Evolutionary conservation across 2,113 vertebrate genomes (phyloP), one percentile per base, ranked within the genome.

Genomic region (Plectropomus leopardus): DNA sequence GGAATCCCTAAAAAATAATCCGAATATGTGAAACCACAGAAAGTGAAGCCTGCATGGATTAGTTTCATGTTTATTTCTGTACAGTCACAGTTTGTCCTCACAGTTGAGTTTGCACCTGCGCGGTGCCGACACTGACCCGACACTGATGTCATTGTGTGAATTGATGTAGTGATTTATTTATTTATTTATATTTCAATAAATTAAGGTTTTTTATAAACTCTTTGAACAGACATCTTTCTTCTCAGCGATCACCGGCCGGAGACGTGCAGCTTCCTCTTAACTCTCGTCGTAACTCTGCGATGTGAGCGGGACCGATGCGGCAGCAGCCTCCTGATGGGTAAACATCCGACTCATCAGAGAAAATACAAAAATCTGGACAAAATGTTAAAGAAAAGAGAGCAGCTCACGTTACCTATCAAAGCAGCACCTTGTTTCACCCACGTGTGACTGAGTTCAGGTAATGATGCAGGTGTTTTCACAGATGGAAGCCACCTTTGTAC

Each of bases 241-340:
- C n/a, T 15, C 4, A 60, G 16, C 19, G 14, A 3, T 47, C n/a
- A 50, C 5, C 15, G 16, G 76, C 51, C 4, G 70, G 30, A 75
- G 66, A 44, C 4, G 44, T 7, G 15, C 2, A 1, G 4, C 69
- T 28, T 64, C 88, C 74, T 30, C 85, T 89, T 45, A 95, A 75
- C 26, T 76, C 72, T 7, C 32, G 53, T 55, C 72, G 89, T 42
- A 96, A 48, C 61, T 92, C 86, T 4, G 86, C 63, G 1, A 96
- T 94, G 26, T 95, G 90, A 67, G 85, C 54, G 0, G 96, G 95
- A 50, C 85, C 5, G 1, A 94, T 78, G 6, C 93, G 83, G 55
- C 96, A 96, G 82, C 96, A 96, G 17, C 96, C 96, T 5, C 95
- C 95, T 96, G 36, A 58, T 8, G 40, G 76, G 79, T 19, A 54